Base-by-base conservation (phyloP, 2,888 invertebrate species). In the Lochmaea crataegi region DNA sequence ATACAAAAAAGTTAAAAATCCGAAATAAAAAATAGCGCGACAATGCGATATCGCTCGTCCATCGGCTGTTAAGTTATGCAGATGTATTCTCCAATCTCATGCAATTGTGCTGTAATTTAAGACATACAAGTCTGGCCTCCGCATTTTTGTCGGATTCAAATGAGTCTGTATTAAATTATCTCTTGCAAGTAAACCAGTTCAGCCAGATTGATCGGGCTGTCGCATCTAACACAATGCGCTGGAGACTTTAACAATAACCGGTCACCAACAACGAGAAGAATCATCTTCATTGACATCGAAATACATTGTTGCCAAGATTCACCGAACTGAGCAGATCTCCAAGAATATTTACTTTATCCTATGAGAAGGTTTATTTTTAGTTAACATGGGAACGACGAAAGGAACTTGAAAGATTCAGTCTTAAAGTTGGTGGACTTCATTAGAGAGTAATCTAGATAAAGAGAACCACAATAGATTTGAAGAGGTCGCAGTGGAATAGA, bases 71-170 rank as follows among this genome's bases (percentile, higher is more conserved):
- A 86, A 86, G 82, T 85, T 86, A 86, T 86, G 86, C 85, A 86
- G 85, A 86, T 86, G 83, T 85, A 85, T 86, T 85, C 86, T 79
- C 83, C 84, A 85, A 85, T 86, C 85, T 85, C 85, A 81, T 85
- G 85, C 86, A 86, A 86, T 86, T 86, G 85, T 86, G 83, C 84
- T 85, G 86, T 86, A 85, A 86, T 85, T 86, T 86, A 85, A 85
- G 83, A 82, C 82, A 81, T 83, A 83, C 85, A 83, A 79, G 84
- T 84, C 83, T 82, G 82, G 83, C 80, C 82, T 82, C 79, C 79
- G 84, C 83, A 84, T 85, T 85, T 85, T 85, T 85, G 82, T 79
- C 79, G 80, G 84, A 83, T 83, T 85, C 83, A 85, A 85, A 85
- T 84, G 84, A 84, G 83, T 80, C 80, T 73, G 83, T 83, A 85